Percentiles rank a stretch among this genome's conserved stretches.
Conservation (phyloP, 2,888 invertebrate genomes). For the Synanthedon andrenaeformis region DNA sequence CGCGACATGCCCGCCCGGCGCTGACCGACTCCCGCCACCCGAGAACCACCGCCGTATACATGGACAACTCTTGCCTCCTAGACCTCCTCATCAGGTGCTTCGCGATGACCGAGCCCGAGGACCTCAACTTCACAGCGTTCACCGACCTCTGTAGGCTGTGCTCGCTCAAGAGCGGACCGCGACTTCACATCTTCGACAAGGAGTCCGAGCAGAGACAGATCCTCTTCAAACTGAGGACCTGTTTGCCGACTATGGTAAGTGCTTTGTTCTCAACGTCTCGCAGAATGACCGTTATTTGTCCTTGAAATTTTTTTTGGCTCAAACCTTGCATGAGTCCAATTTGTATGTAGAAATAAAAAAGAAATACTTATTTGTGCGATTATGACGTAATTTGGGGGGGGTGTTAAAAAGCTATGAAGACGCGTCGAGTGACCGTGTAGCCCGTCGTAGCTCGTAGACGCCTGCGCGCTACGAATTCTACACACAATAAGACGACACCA, state of each 20-base stretch:
- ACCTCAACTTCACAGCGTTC: conserved; percentile 76
- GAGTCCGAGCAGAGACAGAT: conserved; percentile 79
- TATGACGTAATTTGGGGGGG: not conserved
- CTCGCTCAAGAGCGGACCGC: conserved; percentile 76
- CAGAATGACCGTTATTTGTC: conserved; percentile 2
- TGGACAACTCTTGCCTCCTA: conserved; percentile 72
- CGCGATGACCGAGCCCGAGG: conserved; percentile 75
- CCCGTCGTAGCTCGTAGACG: conserved; percentile 17
- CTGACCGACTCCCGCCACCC: conserved; percentile 62
- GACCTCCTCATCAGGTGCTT: conserved; percentile 72
- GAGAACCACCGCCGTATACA: conserved; percentile 59
- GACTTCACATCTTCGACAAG: conserved; percentile 78
- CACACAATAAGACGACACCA: conserved; percentile 22
- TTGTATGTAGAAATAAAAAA: not conserved
- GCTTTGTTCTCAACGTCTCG: conserved; percentile 2
- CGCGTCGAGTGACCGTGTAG: not conserved
- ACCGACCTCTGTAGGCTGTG: conserved; percentile 78
- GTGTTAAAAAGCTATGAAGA: conserved; percentile 11
- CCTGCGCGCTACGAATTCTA: conserved; percentile 54
- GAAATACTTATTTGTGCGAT: conserved; percentile 7
- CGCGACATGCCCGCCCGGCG: conserved; percentile 48
- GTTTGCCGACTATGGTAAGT: conserved; percentile 77
- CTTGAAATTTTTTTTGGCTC: not conserved
- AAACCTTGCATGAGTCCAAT: not conserved
- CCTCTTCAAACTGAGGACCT: conserved; percentile 76